Conservation (phyloP, 2,888 invertebrate genomes). For the Lobophora halterata region DNA sequence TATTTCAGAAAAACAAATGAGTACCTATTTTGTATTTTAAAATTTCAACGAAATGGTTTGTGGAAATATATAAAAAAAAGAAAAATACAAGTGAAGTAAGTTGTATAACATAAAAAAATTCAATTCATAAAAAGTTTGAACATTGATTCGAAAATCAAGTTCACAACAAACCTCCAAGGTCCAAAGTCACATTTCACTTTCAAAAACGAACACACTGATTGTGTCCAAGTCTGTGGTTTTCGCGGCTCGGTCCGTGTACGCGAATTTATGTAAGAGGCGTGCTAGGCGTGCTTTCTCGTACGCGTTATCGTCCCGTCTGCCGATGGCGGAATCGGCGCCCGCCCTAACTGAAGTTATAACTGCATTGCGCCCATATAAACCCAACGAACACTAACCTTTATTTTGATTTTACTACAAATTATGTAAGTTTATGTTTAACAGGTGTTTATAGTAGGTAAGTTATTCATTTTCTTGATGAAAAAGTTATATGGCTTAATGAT, state of each 20-base stretch:
- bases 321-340: conserved; percentile 49
- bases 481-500: too few relatives aligned
- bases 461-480: too few relatives aligned
- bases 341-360: conserved; percentile 55
- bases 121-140: conserved; percentile 8
- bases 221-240: conserved; percentile 19
- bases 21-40: too few relatives aligned
- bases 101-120: neutral
- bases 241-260: conserved; percentile 14
- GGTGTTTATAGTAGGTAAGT: too few relatives aligned
- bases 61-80: too few relatives aligned
- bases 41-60: too few relatives aligned
- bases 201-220: conserved; percentile 32
- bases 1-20: too few relatives aligned
- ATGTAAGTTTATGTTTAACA: too few relatives aligned
- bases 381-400: conserved; percentile 24
- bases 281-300: conserved; percentile 61
- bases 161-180: conserved; percentile 51
- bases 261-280: conserved; percentile 51
- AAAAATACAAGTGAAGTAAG: too few relatives aligned
- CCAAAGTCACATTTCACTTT: conserved; percentile 29
- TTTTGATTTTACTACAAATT: conserved; percentile 16
- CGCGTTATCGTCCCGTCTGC: conserved; percentile 68
- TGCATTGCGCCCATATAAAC: conserved; percentile 66
- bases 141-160: conserved; percentile 17